A percentile compares a stretch with the other conserved stretches of the same genome.
These are phyloP conservation scores for Spea hammondii DNA, from an alignment of 2,797 vertebrate genomes.

Conservation along the genomic window DNA sequence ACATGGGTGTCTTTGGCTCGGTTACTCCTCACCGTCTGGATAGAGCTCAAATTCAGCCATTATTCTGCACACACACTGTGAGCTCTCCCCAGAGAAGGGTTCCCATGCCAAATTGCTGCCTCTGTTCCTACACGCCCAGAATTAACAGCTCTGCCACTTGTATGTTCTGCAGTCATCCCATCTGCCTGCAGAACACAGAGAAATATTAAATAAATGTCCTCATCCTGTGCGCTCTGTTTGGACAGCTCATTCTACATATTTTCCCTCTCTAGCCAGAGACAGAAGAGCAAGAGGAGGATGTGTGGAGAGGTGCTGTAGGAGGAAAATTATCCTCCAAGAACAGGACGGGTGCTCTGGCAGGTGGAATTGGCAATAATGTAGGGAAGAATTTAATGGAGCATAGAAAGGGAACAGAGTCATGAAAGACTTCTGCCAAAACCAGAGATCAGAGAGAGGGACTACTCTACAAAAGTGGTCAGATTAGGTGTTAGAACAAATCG, in stretches of 20 bases:
- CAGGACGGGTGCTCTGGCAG: background rate
- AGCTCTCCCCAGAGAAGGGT: background rate
- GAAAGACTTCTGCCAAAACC: background rate
- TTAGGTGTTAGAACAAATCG: background rate
- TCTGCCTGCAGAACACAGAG: conserved; percentile 33
- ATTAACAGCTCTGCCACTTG: conserved; percentile 41
- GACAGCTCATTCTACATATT: background rate
- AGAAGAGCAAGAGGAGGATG: background rate
- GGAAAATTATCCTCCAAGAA: background rate
- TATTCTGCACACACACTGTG: conserved; percentile 19
- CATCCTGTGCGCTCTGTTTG: conserved; percentile 6
- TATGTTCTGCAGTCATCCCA: conserved; percentile 29
- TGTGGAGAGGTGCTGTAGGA: conserved; percentile 6
- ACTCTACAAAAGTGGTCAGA: background rate
- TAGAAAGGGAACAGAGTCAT: background rate
- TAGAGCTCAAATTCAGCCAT: conserved; percentile 6
- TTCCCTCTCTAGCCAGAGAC: background rate
- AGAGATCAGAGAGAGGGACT: background rate
- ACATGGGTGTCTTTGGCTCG: background rate
- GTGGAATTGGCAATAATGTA: background rate
- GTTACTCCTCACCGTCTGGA: conserved; percentile 4
- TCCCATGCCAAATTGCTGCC: conserved; percentile 15
- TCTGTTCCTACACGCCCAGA: conserved; percentile 18
- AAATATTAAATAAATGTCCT: conserved; percentile 15
- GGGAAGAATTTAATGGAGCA: background rate